Percentiles rank a stretch among this genome's conserved stretches.
Evolutionary conservation across 2,113 vertebrate species (phyloP).

Genomic region (Etia nguti): DNA sequence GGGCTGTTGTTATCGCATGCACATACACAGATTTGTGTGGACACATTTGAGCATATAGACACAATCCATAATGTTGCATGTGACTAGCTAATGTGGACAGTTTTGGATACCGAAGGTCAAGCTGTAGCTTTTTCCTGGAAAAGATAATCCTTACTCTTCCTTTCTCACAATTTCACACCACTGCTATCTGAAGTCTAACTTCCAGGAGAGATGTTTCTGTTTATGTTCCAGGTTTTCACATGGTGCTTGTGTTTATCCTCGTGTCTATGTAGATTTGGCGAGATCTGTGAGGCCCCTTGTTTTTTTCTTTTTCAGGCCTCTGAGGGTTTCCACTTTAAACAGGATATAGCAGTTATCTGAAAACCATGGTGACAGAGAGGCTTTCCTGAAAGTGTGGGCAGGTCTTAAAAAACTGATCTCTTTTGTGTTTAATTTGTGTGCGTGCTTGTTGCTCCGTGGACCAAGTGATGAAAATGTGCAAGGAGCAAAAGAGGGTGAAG

Average conservation of each 20-base stretch:
- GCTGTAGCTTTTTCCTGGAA: background rate
- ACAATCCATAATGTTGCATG: background rate
- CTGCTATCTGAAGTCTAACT: background rate
- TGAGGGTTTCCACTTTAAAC: constrained; percentile 46
- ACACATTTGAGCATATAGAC: background rate
- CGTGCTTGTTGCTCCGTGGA: background rate
- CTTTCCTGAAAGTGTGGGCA: constrained; percentile 48
- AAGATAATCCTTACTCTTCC: background rate
- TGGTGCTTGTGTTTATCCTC: background rate
- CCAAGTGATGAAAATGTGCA: background rate
- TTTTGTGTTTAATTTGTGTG: background rate
- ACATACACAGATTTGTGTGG: background rate
- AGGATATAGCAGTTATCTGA: constrained; percentile 63
- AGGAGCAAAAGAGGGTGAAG: background rate
- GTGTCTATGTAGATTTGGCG: background rate
- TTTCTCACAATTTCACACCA: background rate
- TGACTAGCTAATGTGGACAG: background rate
- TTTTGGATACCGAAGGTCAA: background rate
- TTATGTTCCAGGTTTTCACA: constrained; percentile 25
- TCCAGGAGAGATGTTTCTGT: constrained; percentile 44
- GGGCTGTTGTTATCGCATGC: background rate
- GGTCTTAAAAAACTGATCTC: background rate
- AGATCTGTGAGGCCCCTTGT: background rate
- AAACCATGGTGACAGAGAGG: constrained; percentile 43
- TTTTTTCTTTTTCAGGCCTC: constrained; percentile 6